Percentiles rank a stretch among this genome's conserved stretches.
Conservation (phyloP, 2,113 vertebrate genomes). For the Isurus oxyrinchus region DNA sequence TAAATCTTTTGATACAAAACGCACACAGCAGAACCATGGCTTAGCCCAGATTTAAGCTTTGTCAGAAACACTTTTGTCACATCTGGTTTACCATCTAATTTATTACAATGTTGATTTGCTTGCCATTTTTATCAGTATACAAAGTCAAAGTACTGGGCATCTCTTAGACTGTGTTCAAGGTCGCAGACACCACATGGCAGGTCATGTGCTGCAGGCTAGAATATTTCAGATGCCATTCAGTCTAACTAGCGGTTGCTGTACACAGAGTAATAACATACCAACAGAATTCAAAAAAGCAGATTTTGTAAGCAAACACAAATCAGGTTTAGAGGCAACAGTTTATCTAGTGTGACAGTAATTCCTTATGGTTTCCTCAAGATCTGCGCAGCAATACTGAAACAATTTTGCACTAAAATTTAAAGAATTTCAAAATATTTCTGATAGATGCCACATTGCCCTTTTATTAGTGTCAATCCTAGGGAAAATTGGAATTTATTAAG, state of each 20-base stretch:
- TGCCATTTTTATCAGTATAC: slow-evolving; percentile 9
- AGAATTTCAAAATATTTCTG: background rate
- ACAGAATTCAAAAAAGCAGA: background rate
- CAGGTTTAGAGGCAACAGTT: background rate
- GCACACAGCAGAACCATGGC: background rate
- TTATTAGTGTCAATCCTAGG: background rate
- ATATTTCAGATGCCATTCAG: slow-evolving; percentile 23
- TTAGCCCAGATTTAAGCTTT: background rate
- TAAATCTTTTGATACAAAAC: background rate
- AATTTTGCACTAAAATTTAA: background rate
- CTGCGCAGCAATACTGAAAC: background rate
- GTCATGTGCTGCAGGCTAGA: slow-evolving; percentile 5
- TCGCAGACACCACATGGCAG: slow-evolving; percentile 18
- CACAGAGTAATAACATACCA: background rate
- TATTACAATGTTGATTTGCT: background rate
- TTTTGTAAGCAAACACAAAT: background rate
- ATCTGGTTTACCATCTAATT: slow-evolving; percentile 22
- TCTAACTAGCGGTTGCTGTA: background rate
- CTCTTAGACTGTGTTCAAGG: background rate
- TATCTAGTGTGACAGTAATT: slow-evolving; percentile 26
- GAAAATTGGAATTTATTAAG: background rate
- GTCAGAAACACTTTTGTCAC: background rate
- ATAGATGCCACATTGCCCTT: background rate
- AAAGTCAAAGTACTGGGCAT: slow-evolving; percentile 6
- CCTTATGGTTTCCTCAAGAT: background rate